Evolutionary conservation across 2,113 vertebrate species (phyloP).

Genomic region (Mirza zaza): DNA sequence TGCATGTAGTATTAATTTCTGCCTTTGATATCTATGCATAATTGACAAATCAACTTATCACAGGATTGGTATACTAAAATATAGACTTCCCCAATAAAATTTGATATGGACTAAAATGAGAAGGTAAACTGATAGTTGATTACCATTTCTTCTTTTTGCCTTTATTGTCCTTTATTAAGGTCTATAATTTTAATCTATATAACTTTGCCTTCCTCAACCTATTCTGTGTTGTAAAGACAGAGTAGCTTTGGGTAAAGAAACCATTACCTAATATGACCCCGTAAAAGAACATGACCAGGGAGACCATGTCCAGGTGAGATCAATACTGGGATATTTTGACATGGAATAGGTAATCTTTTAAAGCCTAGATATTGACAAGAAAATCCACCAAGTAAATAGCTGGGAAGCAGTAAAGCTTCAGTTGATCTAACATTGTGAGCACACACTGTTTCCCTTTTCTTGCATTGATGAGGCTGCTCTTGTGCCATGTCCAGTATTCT

Average conservation of each 20-base stretch:
- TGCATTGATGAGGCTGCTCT: background rate
- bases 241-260: background rate
- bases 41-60: background rate
- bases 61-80: background rate
- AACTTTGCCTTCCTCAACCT: background rate
- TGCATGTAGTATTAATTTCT: background rate
- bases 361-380: background rate
- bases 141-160: background rate
- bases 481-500: background rate
- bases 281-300: background rate
- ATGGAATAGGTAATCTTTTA: slow-evolving; percentile 6
- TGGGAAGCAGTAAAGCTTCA: background rate
- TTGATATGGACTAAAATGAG: background rate
- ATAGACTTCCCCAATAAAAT: background rate
- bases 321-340: background rate
- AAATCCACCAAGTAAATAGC: background rate
- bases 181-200: background rate
- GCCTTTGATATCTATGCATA: background rate
- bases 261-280: background rate
- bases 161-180: background rate
- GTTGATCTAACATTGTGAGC: background rate
- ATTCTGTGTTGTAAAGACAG: background rate
- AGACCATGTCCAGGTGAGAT: background rate
- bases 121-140: background rate
- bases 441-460: background rate